Base-by-base conservation (phyloP, 2,888 invertebrate genomes). In the Baccha elongata region DNA sequence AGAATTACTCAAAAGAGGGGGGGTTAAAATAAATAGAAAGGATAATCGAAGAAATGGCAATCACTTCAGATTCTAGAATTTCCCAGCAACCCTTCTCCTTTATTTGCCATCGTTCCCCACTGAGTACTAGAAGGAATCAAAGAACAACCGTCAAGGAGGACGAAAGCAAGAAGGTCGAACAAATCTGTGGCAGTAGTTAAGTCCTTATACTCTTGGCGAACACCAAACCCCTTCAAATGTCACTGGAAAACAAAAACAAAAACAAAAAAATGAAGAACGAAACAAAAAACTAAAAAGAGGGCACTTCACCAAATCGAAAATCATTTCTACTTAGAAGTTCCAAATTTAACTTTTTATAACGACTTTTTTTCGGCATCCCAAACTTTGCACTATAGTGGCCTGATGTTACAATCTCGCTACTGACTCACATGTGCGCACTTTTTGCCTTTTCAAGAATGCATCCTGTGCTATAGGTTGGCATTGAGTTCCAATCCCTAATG, bases 101-200 rank as follows among this genome's bases (percentile, higher is more conserved):
- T 13, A 44, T 44, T 7, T 26, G n/a, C 46, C n/a, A 21, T 8
- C 32, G 11, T 10, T 19, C 35, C 17, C 32, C 10, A 26, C 35
- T n/a, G 52, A 53, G 58, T 35, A 40, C 21, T 19, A 32, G 35
- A 50, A 42, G 26, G n/a, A 40, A 69, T 50, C 64, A 74, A 74
- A 69, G 76, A 74, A 81, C 81, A 75, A 73, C 53, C 46, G 62
- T 67, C 44, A 58, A 58, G 55, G 29, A 50, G 48, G 32, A 48
- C 35, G 58, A 71, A 52, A 4, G 32, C 23, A 26, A 58, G 64
- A 40, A 67, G 74, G 68, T 80, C 74, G 71, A 44, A 83, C 76
- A 76, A 83, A 78, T 83, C 83, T 83, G 83, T 83, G 83, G 83
- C 83, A 83, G 72, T 83, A 83, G 83, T 83, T 83, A 73, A 76